Base-by-base conservation (phyloP, 23 tunicate species). In the Trididemnum nubilum region DNA sequence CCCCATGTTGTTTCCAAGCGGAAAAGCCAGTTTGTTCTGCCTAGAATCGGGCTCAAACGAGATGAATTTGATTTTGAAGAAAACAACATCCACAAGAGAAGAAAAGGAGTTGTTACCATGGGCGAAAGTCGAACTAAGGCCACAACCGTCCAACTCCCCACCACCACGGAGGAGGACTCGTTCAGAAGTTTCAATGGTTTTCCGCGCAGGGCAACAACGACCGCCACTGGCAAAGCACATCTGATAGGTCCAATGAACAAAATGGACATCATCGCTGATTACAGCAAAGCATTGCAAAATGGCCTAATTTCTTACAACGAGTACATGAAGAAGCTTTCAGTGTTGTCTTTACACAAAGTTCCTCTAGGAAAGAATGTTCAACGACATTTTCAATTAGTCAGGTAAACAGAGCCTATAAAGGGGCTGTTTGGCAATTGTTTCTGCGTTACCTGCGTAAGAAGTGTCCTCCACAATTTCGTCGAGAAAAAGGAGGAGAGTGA, bases 171-270 rank as follows among this genome's bases (percentile, higher is more conserved):
- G 12, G 82, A 76, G 4, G 78, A 82, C 25, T 12, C 23, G 9
- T 30, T 31, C 5, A 3, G 24, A 29, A 29, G 2, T 31, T 51
- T 50, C 71, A 70, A 34, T 26, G 83, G 84, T 7, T 85, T 85
- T 58, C 90, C 90, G 1, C 58, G 90, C 21, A 37, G 84, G 12
- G 90, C 81, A 36, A 81, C 85, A 2, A 81, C 86, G 36, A 91
- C 89, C 15, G 86, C 97, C 3, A 85, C 82, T 0, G 97, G 97
- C 34, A 91, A 91, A 39, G 65, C 97, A 15, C 97, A 85, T 33
- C 38, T 91, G 33, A 91, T 91, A 29, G 97, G 97, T 9, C 97
- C 97, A 15, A 91, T 85, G 97, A 91, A 91, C 75, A 91, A 91
- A 76, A 91, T 91, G 97, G 84, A 91, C 75, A 91, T 91, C 77